phyloP scores from a whole-genome alignment of 2,888 invertebrate species.

The Auanema sp. region DNA sequence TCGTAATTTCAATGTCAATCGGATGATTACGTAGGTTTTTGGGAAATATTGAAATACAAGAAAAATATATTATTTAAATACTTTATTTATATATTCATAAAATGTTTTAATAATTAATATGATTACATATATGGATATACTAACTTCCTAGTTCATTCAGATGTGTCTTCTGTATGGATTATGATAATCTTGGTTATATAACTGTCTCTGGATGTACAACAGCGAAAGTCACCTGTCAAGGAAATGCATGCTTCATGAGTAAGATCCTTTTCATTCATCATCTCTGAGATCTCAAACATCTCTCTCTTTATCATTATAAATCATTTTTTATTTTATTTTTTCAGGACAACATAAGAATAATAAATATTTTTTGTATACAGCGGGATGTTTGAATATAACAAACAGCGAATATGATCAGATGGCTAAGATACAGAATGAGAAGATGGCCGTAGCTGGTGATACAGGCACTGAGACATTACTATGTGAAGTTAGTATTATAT shows the following conservation, averaged over 20 bases:
- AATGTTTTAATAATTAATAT: no score
- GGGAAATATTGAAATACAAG: no score
- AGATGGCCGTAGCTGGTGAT: conserved; percentile 3
- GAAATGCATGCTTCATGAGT: conserved; percentile 22
- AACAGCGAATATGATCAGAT: conserved; percentile 14
- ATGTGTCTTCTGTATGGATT: conserved; percentile 22
- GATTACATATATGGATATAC: no score
- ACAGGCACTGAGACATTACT: conserved; percentile 19
- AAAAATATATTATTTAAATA: no score
- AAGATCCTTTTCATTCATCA: no score
- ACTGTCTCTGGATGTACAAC: conserved; percentile 15
- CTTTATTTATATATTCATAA: no score
- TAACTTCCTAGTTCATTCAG: conserved; percentile 5
- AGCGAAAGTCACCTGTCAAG: conserved; percentile 11
- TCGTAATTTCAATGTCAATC: no score
- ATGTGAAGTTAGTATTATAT: conserved; percentile 15
- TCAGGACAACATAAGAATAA: conserved; percentile 21
- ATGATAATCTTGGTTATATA: conserved; percentile 10
- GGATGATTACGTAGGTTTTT: no score
- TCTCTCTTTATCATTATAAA: not conserved
- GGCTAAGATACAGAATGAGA: conserved; percentile 5
- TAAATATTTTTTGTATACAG: conserved; percentile 18
- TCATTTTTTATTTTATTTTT: not conserved
- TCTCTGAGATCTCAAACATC: not conserved
- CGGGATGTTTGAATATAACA: conserved; percentile 22